Conservation (phyloP, 2,113 vertebrate genomes). For the Dipodomys merriami region DNA sequence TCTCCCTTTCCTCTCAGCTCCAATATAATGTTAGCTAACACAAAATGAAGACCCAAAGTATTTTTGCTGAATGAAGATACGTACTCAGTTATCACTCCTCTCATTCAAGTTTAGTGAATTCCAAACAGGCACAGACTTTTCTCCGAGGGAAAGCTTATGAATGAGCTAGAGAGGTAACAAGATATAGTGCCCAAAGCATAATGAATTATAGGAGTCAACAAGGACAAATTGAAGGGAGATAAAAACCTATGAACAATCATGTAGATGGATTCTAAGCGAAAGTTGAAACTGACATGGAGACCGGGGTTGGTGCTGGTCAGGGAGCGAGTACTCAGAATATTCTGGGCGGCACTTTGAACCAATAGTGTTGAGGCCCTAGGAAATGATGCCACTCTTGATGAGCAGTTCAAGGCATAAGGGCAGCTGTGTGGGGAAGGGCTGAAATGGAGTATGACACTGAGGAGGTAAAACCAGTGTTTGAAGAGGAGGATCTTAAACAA, state of each 20-base stretch:
- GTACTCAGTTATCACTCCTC: background rate
- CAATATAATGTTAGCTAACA: background rate
- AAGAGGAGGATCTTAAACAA: background rate
- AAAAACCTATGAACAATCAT: background rate
- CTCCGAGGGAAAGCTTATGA: constrained; percentile 12
- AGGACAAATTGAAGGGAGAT: background rate
- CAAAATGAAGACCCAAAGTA: background rate
- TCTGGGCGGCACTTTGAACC: background rate
- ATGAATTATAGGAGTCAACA: background rate
- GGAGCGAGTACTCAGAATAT: background rate
- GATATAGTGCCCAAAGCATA: background rate
- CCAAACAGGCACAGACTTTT: background rate
- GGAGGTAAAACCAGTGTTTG: background rate
- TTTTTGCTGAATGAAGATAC: background rate
- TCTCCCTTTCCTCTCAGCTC: background rate
- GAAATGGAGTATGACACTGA: background rate
- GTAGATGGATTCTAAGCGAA: background rate
- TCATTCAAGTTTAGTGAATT: background rate
- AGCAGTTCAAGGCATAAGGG: background rate
- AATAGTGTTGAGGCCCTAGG: background rate
- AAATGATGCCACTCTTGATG: background rate
- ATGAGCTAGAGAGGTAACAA: background rate
- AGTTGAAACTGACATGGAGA: background rate
- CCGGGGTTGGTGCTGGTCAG: background rate
- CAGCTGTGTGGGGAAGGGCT: background rate